Base-by-base conservation (phyloP, 2,888 invertebrate genomes). In the Caenorhabditis virilis region DNA sequence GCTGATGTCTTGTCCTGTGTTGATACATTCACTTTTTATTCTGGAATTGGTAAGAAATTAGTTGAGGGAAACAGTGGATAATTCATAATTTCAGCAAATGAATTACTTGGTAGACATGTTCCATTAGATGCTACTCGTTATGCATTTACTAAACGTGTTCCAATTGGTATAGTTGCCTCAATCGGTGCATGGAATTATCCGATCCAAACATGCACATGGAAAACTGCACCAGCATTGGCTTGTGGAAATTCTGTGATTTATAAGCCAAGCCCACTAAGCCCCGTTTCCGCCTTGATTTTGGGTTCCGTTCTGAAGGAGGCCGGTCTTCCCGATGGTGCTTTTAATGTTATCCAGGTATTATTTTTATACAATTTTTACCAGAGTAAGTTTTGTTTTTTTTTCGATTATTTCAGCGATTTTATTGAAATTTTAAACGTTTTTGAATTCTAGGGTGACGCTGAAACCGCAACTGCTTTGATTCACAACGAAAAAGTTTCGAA, bases 181-280 rank as follows among this genome's bases (percentile, higher is more conserved):
- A 86, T 88, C 39, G 72, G 83, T 4, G 88, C 88, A 1, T 88
- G 88, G 87, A 88, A 88, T 78, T 88, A 86, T 78, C 88, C 88
- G 1, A 85, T 88, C 72, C 87, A 85, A 76, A 86, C 86, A 80
- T 85, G 85, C 2, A 63, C 82, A 2, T 86, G 85, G 85, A 87
- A 86, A 77, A 82, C 85, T 1, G 84, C 85, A 1, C 86, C 87
- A 7, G 86, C 86, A 0, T 78, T 88, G 20, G 87, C 86, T 0
- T 86, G 86, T 81, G 88, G 88, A 20, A 88, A 88, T 71, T 81
- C 87, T 1, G 80, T 88, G 66, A 85, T 88, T 15, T 87, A 86
- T 77, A 88, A 88, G 30, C 87, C 87, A 13, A 86, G 87, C 7
- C 86, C 84, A 38, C 79, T 86, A 13, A 86, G 87, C 0, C 87